Base-by-base conservation (phyloP, 2,888 invertebrate genomes). In the Xanthorhoe spadicearia region DNA sequence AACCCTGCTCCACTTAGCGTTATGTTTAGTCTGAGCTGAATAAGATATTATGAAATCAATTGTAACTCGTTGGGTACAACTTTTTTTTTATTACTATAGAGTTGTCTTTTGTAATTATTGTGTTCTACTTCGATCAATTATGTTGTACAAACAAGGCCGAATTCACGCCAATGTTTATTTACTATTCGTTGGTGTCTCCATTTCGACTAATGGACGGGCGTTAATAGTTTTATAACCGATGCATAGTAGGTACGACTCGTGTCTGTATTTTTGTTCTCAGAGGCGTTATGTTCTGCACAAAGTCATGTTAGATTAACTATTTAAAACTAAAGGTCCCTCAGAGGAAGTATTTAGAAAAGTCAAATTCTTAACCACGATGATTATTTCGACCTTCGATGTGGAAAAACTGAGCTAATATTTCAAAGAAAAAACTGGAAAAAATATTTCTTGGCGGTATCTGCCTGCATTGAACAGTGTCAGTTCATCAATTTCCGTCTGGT, bases 1-100 rank as follows among this genome's bases (percentile, higher is more conserved):
- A 75, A 73, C 74, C 48, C 48, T 77, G 83, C 75, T 77, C 79
- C 75, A 82, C 77, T 84, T 82, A 77, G 71, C 23, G 38, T 35
- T 23, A 52, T 55, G 32, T 55, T 32, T 15, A 54, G 18, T 52
- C 56, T 17, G 38, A 43, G 13, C 38, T 43, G 38, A 43, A n/a
- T n/a, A n/a, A n/a, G n/a, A n/a, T n/a, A n/a, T n/a, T n/a, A n/a
- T n/a, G n/a, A n/a, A n/a, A n/a, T n/a, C n/a, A n/a, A n/a, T n/a
- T n/a, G n/a, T n/a, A n/a, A n/a, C n/a, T n/a, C n/a, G n/a, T n/a
- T n/a, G 4, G 23, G 23, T 23, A 23, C 23, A 23, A 23, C 1
- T 23, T 23, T 3, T 23, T 23, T 23, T 23, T 23, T 3, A 23
- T 23, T 23, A 8, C 48, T 48, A 8, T 48, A 48, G 15, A 48